These are phyloP conservation scores for Melanostigma gelatinosum DNA, from an alignment of 2,113 vertebrate genomes.

Conservation along the genomic window DNA sequence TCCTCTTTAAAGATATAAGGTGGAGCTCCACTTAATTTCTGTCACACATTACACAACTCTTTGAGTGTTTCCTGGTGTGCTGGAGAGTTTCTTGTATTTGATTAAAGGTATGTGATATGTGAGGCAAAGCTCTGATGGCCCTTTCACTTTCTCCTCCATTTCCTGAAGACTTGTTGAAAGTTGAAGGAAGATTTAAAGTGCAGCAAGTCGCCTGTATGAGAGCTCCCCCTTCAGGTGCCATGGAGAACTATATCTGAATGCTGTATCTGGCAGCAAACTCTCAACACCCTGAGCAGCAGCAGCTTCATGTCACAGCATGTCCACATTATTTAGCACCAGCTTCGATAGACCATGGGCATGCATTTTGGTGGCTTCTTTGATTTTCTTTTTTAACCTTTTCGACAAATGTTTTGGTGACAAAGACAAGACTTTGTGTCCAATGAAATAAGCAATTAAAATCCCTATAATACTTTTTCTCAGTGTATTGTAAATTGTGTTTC, in stretches of 20 bases:
- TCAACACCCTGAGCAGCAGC: constrained; percentile 13
- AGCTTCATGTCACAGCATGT: not conserved
- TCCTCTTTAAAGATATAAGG: not conserved
- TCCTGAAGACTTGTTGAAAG: constrained; percentile 72
- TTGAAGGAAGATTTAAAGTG: constrained; percentile 20
- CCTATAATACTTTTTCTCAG: not conserved
- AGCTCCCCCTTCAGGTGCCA: constrained; percentile 83
- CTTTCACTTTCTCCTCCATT: constrained; percentile 47
- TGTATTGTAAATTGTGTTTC: not conserved
- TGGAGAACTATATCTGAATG: constrained; percentile 23
- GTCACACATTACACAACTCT: not conserved
- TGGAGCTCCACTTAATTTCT: not conserved
- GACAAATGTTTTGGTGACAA: not conserved
- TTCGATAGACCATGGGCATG: not conserved
- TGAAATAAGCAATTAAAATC: constrained; percentile 1
- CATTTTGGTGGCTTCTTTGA: not conserved
- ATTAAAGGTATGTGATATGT: constrained; percentile 16
- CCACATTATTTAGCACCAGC: constrained; percentile 6
- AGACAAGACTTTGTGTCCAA: not conserved
- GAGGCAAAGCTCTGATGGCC: constrained; percentile 14
- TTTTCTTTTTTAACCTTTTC: not conserved
- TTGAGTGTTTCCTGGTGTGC: constrained; percentile 17
- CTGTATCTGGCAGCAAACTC: not conserved
- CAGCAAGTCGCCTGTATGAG: constrained; percentile 82
- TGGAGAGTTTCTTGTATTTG: constrained; percentile 10